phyloP scores from a whole-genome alignment of 2,797 vertebrate genomes.

The Chrysolophus pictus region DNA sequence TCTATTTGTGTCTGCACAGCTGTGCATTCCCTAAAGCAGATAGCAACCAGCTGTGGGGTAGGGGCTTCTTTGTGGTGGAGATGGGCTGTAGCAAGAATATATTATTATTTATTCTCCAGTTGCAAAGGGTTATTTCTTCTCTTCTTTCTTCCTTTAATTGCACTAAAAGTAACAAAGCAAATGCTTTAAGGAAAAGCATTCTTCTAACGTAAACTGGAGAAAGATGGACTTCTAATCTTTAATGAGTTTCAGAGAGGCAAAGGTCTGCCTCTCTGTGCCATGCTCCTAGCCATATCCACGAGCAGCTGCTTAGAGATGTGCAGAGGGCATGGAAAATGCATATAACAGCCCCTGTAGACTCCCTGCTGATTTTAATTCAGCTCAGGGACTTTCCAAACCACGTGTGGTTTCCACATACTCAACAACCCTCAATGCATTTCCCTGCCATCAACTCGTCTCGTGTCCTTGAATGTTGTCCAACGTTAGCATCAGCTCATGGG shows the following conservation, averaged over 20 bases:
- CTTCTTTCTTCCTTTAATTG: not conserved
- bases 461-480: not conserved
- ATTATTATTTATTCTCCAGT: not conserved
- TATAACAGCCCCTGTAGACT: not conserved
- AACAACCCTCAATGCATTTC: not conserved
- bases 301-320: not conserved
- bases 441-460: not conserved
- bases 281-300: not conserved
- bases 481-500: rapidly evolving
- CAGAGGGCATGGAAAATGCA: not conserved
- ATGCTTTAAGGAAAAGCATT: not conserved
- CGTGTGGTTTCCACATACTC: not conserved
- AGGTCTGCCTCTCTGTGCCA: not conserved
- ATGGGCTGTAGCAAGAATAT: not conserved
- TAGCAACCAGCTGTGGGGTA: constrained; percentile 11
- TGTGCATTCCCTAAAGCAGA: not conserved
- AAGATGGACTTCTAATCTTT: not conserved
- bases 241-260: not conserved
- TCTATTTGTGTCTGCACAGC: not conserved
- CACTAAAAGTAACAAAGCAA: not conserved
- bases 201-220: not conserved
- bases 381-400: not conserved
- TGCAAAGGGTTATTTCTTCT: not conserved
- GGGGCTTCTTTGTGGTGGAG: rapidly evolving
- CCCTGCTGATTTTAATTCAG: not conserved